These are phyloP conservation scores for Volucella inanis DNA, from an alignment of 2,888 invertebrate species.

Conservation along the genomic window DNA sequence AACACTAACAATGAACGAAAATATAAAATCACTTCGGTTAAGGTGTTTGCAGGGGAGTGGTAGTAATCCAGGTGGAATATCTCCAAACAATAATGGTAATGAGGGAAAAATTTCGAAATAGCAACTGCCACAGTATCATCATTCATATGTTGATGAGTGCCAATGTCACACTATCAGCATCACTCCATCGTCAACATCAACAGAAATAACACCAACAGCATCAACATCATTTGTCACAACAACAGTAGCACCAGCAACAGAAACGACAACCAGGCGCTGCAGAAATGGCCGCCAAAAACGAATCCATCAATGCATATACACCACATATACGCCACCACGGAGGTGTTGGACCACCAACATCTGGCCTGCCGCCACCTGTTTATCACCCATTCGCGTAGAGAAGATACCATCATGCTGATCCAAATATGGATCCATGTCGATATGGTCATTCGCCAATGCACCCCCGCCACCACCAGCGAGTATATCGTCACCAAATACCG, in stretches of 20 bases:
- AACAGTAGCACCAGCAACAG: no score
- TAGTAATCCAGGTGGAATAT: constrained; percentile 76
- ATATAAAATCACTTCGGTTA: constrained; percentile 82
- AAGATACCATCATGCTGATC: constrained; percentile 81
- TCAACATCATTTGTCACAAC: constrained; percentile 78
- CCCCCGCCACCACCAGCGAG: no score
- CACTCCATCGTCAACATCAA: constrained; percentile 79
- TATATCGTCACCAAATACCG: no score
- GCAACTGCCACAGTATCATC: constrained; percentile 78
- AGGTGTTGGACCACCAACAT: constrained; percentile 79
- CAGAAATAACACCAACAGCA: constrained; percentile 76
- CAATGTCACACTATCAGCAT: no score
- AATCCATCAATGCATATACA: constrained; percentile 79
- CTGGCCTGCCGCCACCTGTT: constrained; percentile 78
- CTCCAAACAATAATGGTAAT: constrained; percentile 79
- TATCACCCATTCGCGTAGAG: constrained; percentile 81
- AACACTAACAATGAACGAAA: constrained; percentile 80
- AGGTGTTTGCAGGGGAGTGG: constrained; percentile 76
- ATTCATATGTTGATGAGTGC: no score
- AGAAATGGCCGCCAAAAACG: constrained; percentile 81
- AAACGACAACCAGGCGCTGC: no score
- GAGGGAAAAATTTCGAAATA: constrained; percentile 78
- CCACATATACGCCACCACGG: no score
- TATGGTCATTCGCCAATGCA: constrained; percentile 81
- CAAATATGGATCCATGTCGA: constrained; percentile 82